Conservation (phyloP, 2,888 invertebrate genomes). For the Lydus trimaculatus region DNA sequence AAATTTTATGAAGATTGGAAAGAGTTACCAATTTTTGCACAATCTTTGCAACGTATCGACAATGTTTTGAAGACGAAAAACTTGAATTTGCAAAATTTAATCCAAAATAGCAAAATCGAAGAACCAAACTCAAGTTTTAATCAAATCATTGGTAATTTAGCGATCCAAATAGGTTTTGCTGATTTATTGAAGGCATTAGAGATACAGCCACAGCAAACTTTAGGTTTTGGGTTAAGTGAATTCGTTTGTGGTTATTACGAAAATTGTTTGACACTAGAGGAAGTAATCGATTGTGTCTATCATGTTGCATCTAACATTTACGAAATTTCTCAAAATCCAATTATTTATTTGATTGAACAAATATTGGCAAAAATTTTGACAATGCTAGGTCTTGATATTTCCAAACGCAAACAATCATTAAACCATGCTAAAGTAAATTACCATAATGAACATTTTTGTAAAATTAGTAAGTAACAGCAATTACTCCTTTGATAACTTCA, state of each 20-base stretch:
- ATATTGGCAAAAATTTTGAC: too few relatives aligned
- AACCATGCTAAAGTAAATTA: too few relatives aligned
- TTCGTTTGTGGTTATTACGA: conserved; percentile 92
- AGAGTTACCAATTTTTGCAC: conserved; percentile 75
- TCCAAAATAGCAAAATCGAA: background rate
- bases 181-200: conserved; percentile 64
- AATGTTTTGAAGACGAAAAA: background rate
- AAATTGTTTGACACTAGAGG: conserved; percentile 81
- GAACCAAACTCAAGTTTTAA: background rate
- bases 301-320: background rate
- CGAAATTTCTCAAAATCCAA: background rate
- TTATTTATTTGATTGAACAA: background rate
- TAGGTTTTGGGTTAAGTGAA: conserved; percentile 87
- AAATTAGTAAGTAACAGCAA: conserved; percentile 23
- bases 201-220: conserved; percentile 39
- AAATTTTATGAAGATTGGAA: conserved; percentile 83
- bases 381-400: too few relatives aligned
- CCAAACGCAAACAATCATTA: background rate
- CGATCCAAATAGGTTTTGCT: conserved; percentile 65
- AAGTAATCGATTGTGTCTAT: conserved; percentile 66
- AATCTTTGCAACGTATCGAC: conserved; percentile 66
- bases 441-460: too few relatives aligned
- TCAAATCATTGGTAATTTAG: conserved; percentile 47
- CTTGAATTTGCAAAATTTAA: conserved; percentile 15
- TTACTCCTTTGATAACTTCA: too few relatives aligned